A percentile compares a stretch with the other conserved stretches of the same genome.
Evolutionary conservation across 30 jellyfish, hydroid and myxozoan genomes (phyloP).

Genomic region (Cassiopea xamachana): DNA sequence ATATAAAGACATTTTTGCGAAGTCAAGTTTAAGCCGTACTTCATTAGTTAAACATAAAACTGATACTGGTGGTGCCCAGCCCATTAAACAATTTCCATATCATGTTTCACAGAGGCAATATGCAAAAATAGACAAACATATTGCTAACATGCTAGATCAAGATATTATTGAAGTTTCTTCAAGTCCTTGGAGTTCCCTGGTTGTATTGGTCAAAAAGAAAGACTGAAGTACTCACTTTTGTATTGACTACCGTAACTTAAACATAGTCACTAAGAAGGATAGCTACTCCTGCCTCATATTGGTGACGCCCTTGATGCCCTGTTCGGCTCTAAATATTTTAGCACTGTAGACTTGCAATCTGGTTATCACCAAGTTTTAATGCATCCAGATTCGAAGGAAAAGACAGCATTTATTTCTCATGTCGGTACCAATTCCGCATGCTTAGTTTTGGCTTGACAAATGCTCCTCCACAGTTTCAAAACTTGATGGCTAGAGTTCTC

Average conservation of each 20-base stretch:
- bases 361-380: constrained; percentile 67
- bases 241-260: constrained; percentile 43
- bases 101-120: not conserved
- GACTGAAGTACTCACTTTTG: constrained; percentile 65
- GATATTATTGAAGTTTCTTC: constrained; percentile 4
- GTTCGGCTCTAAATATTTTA: constrained; percentile 22
- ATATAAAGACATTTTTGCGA: constrained; percentile 30
- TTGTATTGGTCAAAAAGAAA: constrained; percentile 54
- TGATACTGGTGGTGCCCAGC: constrained; percentile 49
- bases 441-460: constrained; percentile 48
- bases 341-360: constrained; percentile 47
- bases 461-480: constrained; percentile 64
- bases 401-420: constrained; percentile 60
- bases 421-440: constrained; percentile 35
- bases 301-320: constrained; percentile 46
- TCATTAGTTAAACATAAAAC: constrained; percentile 39
- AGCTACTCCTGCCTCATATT: constrained; percentile 37
- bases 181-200: constrained; percentile 70
- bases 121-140: not conserved
- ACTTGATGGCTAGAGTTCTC: constrained; percentile 41
- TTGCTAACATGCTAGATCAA: constrained; percentile 17
- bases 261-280: constrained; percentile 54
- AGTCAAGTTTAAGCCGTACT: constrained; percentile 37
- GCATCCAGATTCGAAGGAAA: constrained; percentile 29
- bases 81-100: not conserved